Evolutionary conservation across 2,888 invertebrate genomes (phyloP), one percentile per base, ranked within the genome.

Genomic region (Thereva unica): DNA sequence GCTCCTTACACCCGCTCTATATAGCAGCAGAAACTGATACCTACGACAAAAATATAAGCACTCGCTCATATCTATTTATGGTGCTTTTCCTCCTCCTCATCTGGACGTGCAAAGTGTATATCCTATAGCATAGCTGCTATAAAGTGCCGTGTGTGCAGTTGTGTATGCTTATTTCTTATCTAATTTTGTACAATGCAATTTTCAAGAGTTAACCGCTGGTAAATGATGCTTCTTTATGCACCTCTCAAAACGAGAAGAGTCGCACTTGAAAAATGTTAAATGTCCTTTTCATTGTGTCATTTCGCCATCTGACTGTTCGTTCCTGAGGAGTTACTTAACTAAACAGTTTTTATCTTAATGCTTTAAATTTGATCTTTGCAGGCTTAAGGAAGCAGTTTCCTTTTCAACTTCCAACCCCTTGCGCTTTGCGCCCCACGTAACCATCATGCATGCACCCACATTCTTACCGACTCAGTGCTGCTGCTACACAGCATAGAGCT

Each of bases 401-500:
- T 56, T 65, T 65, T 55, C 49, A 71, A 71, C 68, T 69, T 9
- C 40, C 68, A 66, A 69, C 52, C 59, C 72, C 67, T 63, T 57
- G 63, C 71, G 71, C 70, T 68, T 72, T 71, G 71, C 72, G 70
- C 71, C 72, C 74, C 73, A 72, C 73, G 61, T 69, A 52, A 67
- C 52, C 34, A 49, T 47, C 55, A 65, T 61, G 61, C 61, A 61
- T 61, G 61, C 61, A 61, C 50, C 50, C 50, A 73, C 72, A 73
- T 77, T 77, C 77, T 76, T 75, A 75, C 77, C 77, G 77, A 78
- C 78, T 78, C 40, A 61, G 34, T 41, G 41, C 50, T 61, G 78
- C 78, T 76, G 76, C 68, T 75, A 74, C 76, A n/a, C 77, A 78
- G 77, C 78, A 76, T 74, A 57, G 69, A 67, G 69, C 72, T 74